Conservation (phyloP, 2,113 vertebrate genomes). For the Donacobius atricapilla region DNA sequence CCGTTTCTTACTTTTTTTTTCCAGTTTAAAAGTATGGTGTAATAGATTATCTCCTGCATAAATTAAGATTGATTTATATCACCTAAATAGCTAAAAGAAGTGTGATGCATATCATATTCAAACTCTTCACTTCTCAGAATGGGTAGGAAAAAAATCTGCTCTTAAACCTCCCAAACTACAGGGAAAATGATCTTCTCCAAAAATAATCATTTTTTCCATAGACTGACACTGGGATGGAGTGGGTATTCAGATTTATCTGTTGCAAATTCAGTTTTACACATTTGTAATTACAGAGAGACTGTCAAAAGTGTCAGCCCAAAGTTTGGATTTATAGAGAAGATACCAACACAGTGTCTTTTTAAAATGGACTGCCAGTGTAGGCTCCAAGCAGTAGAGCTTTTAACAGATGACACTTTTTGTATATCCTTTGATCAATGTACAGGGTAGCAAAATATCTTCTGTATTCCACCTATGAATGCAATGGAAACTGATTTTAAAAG, state of each 20-base stretch:
- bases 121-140: not conserved
- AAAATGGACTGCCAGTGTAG: not conserved
- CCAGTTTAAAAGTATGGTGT: not conserved
- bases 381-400: not conserved
- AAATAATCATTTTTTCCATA: conserved; percentile 19
- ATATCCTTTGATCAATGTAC: not conserved
- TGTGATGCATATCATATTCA: not conserved
- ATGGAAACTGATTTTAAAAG: not conserved
- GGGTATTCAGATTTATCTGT: conserved; percentile 19
- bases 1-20: not conserved
- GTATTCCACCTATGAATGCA: not conserved
- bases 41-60: not conserved
- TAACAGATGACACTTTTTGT: not conserved
- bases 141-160: not conserved
- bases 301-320: conserved; percentile 8
- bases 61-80: not conserved
- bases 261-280: conserved; percentile 1
- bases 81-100: not conserved
- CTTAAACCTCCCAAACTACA: not conserved
- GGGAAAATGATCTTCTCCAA: not conserved
- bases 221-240: not conserved
- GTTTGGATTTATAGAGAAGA: not conserved
- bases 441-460: not conserved
- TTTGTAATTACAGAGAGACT: not conserved
- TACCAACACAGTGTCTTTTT: not conserved